Evolutionary conservation across 2,113 vertebrate genomes (phyloP), one percentile per base, ranked within the genome.

Genomic region (Pycnonotus jocosus): DNA sequence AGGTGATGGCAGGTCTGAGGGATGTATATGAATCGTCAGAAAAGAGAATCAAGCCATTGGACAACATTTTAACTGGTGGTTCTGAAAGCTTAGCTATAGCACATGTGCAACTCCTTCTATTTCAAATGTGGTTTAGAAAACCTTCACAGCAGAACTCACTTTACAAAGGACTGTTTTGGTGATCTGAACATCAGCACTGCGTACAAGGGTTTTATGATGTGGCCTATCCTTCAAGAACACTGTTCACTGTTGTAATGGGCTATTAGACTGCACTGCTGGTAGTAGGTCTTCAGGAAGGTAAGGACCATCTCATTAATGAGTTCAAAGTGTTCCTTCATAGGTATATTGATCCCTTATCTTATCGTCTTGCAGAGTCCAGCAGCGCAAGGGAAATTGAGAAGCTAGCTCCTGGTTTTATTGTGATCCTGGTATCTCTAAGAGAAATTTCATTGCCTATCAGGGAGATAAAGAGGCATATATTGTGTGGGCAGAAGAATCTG

Each of bases 361-460:
- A 82, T 35, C 70, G 85, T 95, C 91, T 74, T 94, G 84, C 90
- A 71, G 94, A 96, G 66, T 58, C 50, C 85, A 94, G 84, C 7
- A 60, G 38, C 38, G 77, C 38, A 91, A 73, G 19, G 33, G 66
- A 86, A 95, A 93, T 71, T 27, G 45, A 71, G 82, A 93, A 96
- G 92, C 62, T 81, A 71, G 51, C 33, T 97, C 81, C 87, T 69
- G 54, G 68, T 96, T 98, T 98, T 98, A 97, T 97, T 96, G 88
- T 94, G 57, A 93, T 96, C 81, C 86, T 95, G 88, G 83, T 74
- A 81, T 96, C 97, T 98, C 94, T 92, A 89, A 96, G 87, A 97
- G 94, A 92, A 28, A 97, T 98, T 97, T 97, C 95, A 96, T 97
- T 96, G 94, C 91, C 88, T 97, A 97, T 95, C 93, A 94, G 80